phyloP scores from a whole-genome alignment of 1,140 invertebrate species.

The Lethrus apterus region DNA sequence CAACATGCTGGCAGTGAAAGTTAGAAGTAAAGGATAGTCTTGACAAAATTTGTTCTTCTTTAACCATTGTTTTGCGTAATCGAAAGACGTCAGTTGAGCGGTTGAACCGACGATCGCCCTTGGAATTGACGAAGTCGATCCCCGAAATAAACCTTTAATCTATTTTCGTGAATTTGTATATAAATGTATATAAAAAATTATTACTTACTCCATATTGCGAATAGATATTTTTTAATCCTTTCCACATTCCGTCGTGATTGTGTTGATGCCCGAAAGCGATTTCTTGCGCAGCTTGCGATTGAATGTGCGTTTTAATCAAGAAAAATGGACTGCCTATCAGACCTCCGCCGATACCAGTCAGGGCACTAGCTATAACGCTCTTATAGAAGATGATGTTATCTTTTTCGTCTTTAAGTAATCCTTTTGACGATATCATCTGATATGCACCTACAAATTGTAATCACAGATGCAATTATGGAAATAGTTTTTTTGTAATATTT shows the following conservation, averaged over 20 bases:
- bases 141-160: constrained; percentile 66
- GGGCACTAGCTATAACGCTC: constrained; percentile 60
- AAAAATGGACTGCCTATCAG: constrained; percentile 74
- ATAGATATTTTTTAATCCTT: constrained; percentile 62
- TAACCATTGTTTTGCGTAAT: constrained; percentile 56
- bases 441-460: constrained; percentile 17
- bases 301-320: constrained; percentile 82
- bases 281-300: constrained; percentile 61
- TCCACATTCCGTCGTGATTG: constrained; percentile 55
- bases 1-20: constrained; percentile 69
- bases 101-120: constrained; percentile 76
- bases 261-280: constrained; percentile 88
- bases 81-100: constrained; percentile 79
- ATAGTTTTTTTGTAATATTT: constrained; percentile 5
- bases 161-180: constrained; percentile 7
- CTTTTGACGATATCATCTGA: constrained; percentile 34
- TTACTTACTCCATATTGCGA: constrained; percentile 55
- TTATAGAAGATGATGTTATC: constrained; percentile 61
- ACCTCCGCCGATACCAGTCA: constrained; percentile 67
- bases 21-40: constrained; percentile 54
- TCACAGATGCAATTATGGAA: neutral
- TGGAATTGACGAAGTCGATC: constrained; percentile 63
- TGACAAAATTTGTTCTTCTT: constrained; percentile 48
- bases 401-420: constrained; percentile 58
- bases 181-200: neutral